Evolutionary conservation across 2,113 vertebrate genomes (phyloP).

Genomic region (Eretmochelys imbricata): DNA sequence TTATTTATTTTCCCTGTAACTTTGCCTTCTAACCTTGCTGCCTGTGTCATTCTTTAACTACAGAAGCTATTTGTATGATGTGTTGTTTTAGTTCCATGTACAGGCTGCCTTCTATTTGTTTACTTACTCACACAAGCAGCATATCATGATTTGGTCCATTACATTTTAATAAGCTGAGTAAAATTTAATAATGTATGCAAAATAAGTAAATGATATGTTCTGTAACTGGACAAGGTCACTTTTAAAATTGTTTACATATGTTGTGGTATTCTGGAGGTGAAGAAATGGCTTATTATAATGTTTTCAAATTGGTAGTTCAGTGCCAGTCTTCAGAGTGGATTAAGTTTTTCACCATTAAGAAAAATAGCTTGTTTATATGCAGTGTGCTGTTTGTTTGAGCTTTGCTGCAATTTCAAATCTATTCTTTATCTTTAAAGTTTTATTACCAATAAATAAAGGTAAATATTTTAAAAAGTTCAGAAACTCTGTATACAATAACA

Average conservation of each 20-base stretch:
- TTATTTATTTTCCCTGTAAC: neutral
- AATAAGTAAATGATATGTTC: neutral
- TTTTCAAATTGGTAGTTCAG: constrained; percentile 39
- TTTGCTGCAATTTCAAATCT: neutral
- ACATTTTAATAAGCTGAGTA: constrained; percentile 25
- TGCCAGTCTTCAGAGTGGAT: neutral
- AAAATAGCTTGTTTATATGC: neutral
- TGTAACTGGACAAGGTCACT: constrained; percentile 37
- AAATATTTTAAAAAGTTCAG: neutral
- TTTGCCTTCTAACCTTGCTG: neutral
- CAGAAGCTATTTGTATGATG: neutral
- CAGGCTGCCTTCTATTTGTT: neutral
- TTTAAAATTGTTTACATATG: constrained; percentile 33
- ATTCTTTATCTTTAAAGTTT: neutral
- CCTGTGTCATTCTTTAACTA: neutral
- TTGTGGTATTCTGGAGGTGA: constrained; percentile 36
- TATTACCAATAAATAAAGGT: neutral
- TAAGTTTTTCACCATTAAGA: neutral
- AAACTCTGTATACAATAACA: neutral
- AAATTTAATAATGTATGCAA: neutral
- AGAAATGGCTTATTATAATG: neutral
- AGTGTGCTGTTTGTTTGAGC: neutral
- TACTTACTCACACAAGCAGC: neutral
- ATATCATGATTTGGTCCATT: constrained; percentile 7
- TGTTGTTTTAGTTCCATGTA: neutral